Evolutionary conservation across 2,888 invertebrate genomes (phyloP).

Genomic region (Liopterus haemorrhoidalis): DNA sequence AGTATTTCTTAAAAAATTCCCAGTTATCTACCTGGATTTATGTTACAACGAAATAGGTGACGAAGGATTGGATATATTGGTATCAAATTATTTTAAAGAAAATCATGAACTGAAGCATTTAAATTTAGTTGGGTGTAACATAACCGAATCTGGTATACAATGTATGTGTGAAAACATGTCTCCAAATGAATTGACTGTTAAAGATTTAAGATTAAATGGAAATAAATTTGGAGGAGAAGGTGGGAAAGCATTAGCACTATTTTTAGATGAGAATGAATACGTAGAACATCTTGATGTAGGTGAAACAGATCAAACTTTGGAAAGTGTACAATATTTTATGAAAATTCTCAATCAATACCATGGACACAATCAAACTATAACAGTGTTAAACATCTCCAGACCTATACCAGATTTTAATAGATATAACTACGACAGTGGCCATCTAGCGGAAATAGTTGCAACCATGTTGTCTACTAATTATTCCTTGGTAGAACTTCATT

Average conservation of each 20-base stretch:
- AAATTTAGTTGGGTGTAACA: slow-evolving; percentile 54
- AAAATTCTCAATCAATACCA: slow-evolving; percentile 40
- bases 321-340: slow-evolving; percentile 52
- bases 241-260: slow-evolving; percentile 49
- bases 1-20: slow-evolving; percentile 46
- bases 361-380: slow-evolving; percentile 36
- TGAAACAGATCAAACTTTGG: slow-evolving; percentile 52
- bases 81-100: slow-evolving; percentile 46
- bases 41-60: slow-evolving; percentile 55
- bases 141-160: slow-evolving; percentile 45
- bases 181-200: slow-evolving; percentile 47
- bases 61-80: slow-evolving; percentile 46
- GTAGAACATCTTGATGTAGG: slow-evolving; percentile 53
- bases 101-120: slow-evolving; percentile 49
- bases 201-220: slow-evolving; percentile 52
- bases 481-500: slow-evolving; percentile 51
- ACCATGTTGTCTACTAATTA: slow-evolving; percentile 42
- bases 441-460: slow-evolving; percentile 38
- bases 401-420: slow-evolving; percentile 39
- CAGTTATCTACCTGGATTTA: slow-evolving; percentile 50
- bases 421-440: slow-evolving; percentile 35
- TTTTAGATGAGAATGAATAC: slow-evolving; percentile 47
- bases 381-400: slow-evolving; percentile 44
- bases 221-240: slow-evolving; percentile 54
- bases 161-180: slow-evolving; percentile 28